Base-by-base conservation (phyloP, 2,113 vertebrate genomes). In the Carassius gibelio region DNA sequence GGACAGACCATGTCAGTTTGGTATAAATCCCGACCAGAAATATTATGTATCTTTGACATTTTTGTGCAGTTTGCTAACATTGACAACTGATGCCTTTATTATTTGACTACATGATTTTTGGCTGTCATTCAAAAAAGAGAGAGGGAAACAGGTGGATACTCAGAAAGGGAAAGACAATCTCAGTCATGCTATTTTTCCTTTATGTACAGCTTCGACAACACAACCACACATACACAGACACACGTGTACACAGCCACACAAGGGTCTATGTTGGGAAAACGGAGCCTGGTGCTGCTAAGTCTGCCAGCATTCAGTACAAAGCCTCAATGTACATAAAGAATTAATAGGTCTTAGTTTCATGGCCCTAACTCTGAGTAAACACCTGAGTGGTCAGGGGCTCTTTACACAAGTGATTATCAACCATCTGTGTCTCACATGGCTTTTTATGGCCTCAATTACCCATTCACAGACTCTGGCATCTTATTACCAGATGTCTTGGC, bases 281-380 rank as follows among this genome's bases (percentile, higher is more conserved):
- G 38, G 82, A 88, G 61, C 55, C 86, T 36, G 17, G 55, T 62
- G 66, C 74, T 81, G 42, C 84, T 59, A 30, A 36, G 74, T 21
- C 71, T 50, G 36, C 62, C 42, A 50, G 14, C 59, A 82, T 48
- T 30, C 17, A 72, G 83, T 61, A 77, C 34, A 86, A 84, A 59
- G 86, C 84, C 59, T 81, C 14, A 61, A 34, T 84, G 76, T 86
- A 45, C 84, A 88, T 88, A 82, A 84, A 86, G 66, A 88, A 88
- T 88, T 78, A 88, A 85, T 68, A 84, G 88, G 78, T 78, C 82
- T 89, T 72, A 81, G 87, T 89, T 86, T 89, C 88, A 88, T 78
- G 75, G 72, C 79, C 52, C 82, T 88, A 74, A 68, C 86, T 89
- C 36, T 36, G 75, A 34, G 78, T 86, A 88, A 88, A 86, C 78